Percentiles rank a stretch among this genome's conserved stretches.
These are phyloP conservation scores for Asbolus verrucosus DNA, from an alignment of 1,140 invertebrate species.

Conservation along the genomic window DNA sequence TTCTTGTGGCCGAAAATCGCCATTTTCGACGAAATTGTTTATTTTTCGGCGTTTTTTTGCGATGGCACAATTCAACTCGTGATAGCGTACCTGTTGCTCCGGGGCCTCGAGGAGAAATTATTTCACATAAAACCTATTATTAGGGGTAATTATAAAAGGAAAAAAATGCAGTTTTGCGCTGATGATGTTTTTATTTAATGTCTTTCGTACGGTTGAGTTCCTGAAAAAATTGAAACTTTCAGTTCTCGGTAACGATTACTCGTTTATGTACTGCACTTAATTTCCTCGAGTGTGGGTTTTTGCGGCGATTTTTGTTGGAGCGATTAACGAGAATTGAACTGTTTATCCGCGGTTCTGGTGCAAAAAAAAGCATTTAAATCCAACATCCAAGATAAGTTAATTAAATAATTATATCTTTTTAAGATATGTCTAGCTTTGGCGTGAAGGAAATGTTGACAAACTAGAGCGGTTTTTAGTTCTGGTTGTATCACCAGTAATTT, in stretches of 20 bases:
- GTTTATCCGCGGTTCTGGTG: too few relatives aligned
- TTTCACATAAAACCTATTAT: conserved; percentile 28
- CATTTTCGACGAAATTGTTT: conserved; percentile 9
- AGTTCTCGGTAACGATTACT: conserved; percentile 20
- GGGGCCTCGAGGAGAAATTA: conserved; percentile 13
- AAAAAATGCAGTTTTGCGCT: neutral
- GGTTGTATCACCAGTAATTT: too few relatives aligned
- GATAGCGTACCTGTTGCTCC: conserved; percentile 21
- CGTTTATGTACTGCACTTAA: neutral
- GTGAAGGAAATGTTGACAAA: too few relatives aligned
- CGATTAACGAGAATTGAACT: too few relatives aligned
- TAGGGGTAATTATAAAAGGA: conserved; percentile 19
- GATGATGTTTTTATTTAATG: neutral
- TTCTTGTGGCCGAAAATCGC: conserved; percentile 22
- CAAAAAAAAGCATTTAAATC: too few relatives aligned
- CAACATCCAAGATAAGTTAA: too few relatives aligned
- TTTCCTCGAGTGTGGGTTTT: too few relatives aligned
- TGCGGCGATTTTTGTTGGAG: too few relatives aligned
- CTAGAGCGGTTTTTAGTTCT: too few relatives aligned
- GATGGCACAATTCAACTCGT: neutral
- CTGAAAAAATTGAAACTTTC: conserved; percentile 19
- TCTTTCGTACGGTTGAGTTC: neutral
- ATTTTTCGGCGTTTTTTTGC: neutral
- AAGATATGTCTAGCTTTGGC: too few relatives aligned
- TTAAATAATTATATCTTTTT: too few relatives aligned